Conservation (phyloP, 2,888 invertebrate genomes). For the Arenicola marina region DNA sequence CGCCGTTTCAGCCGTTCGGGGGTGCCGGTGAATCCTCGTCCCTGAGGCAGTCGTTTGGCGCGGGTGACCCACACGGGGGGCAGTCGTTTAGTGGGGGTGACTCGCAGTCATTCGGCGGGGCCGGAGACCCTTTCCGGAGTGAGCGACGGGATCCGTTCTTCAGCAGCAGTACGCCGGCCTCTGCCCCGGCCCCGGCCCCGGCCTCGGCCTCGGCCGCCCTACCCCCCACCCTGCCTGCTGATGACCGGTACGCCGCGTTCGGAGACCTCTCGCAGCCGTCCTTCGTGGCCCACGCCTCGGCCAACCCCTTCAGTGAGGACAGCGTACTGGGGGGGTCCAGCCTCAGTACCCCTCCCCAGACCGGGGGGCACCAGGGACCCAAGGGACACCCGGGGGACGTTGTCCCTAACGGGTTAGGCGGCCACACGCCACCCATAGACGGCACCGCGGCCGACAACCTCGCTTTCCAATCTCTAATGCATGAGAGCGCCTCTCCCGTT, state of each 20-base stretch:
- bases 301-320: neutral
- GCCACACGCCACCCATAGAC: neutral
- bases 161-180: neutral
- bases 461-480: neutral
- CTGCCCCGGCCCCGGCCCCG: neutral
- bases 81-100: neutral
- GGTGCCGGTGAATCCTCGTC: no score
- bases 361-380: no score
- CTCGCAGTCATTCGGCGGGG: no score
- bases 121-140: no score
- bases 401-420: no score
- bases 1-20: no score
- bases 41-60: no score
- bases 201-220: neutral
- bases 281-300: neutral
- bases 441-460: neutral
- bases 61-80: no score
- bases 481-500: neutral
- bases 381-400: no score
- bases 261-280: neutral
- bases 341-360: no score
- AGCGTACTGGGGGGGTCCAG: no score
- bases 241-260: neutral
- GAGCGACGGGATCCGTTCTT: constrained; percentile 4
- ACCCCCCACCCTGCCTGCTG: no score